These are phyloP conservation scores for Heterodera carotae DNA, from an alignment of 1,140 invertebrate species.

Conservation along the genomic window DNA sequence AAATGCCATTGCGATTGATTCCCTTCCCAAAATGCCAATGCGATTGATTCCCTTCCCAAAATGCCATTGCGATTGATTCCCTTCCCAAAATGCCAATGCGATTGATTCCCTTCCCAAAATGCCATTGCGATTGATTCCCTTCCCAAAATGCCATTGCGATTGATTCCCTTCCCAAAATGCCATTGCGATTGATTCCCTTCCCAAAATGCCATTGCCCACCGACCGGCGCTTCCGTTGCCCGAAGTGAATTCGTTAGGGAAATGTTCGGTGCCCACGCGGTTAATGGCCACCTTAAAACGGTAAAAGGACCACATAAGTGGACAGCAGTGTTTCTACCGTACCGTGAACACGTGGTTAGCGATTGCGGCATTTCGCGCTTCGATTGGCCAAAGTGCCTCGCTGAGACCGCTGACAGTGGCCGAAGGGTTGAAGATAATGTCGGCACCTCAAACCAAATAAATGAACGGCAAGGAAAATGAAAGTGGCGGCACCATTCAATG, in stretches of 20 bases:
- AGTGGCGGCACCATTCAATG: slow-evolving; percentile 74
- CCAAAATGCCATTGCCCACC: neutral
- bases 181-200: no score
- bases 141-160: no score
- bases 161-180: no score
- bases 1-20: no score
- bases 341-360: slow-evolving; percentile 90
- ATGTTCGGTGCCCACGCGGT: slow-evolving; percentile 88
- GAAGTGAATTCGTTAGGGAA: slow-evolving; percentile 90
- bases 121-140: no score
- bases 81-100: no score
- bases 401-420: slow-evolving; percentile 81
- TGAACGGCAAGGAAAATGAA: neutral
- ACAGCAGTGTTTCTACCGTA: slow-evolving; percentile 79
- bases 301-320: slow-evolving; percentile 64
- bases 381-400: slow-evolving; percentile 92
- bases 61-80: no score
- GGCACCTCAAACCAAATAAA: slow-evolving; percentile 73
- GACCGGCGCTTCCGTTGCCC: slow-evolving; percentile 79
- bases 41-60: no score
- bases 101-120: no score
- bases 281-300: slow-evolving; percentile 82
- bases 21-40: no score
- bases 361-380: slow-evolving; percentile 95
- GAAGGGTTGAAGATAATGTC: slow-evolving; percentile 99